Base-by-base conservation (phyloP, 2,113 vertebrate genomes). In the Menidia beryllina region DNA sequence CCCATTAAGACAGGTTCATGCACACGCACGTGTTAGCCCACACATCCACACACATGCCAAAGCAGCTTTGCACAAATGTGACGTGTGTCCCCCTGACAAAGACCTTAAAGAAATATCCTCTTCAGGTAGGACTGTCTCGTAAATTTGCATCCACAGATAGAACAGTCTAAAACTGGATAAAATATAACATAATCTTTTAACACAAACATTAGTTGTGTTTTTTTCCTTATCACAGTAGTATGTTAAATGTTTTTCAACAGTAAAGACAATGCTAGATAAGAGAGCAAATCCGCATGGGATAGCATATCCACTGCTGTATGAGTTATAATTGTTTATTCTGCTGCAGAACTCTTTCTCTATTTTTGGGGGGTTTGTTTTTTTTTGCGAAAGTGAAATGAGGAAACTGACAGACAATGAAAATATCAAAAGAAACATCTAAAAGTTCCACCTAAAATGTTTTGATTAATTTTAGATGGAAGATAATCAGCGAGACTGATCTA, bases 1-100 rank as follows among this genome's bases (percentile, higher is more conserved):
- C 56, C 51, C 72, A 79, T 79, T 84, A 87, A 45, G 62, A 45
- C 11, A 24, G 53, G 45, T 34, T 48, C 27, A 56, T 51, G 62
- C 51, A 52, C 39, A 15, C 3, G 17, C 21, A 50, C 10, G 4
- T 43, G 23, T 26, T 9, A 21, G 4, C 12, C 17, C 24, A 10
- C n/a, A 20, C 21, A 54, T 26, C 56, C 53, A 60, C 48, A 52
- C 17, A 52, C 39, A 72, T 26, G 48, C n/a, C 39, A 69, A 27
- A 39, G 20, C 25, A 3, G 14, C 30, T 47, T 38, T 52, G 49
- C 50, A 74, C 64, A 65, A 58, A 62, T 57, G 30, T 50, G 25
- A 77, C 43, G 66, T 54, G 54, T 53, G 49, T 53, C 38, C 23
- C 30, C 13, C 15, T 52, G 7, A 43, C 60, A 71, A 71, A 60